Base-by-base conservation (phyloP, 2,888 invertebrate genomes). In the Hydraecia micacea region DNA sequence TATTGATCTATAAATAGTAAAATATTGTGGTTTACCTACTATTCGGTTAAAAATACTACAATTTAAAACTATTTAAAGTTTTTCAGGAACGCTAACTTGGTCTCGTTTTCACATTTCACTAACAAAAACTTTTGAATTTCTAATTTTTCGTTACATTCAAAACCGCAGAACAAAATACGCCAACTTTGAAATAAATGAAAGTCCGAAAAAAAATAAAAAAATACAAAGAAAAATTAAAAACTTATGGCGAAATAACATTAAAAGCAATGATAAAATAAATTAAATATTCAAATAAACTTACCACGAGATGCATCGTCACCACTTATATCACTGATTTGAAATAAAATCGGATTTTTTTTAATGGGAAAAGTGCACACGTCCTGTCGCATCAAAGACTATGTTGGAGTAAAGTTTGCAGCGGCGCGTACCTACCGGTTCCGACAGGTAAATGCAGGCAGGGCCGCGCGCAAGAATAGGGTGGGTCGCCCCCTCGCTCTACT, bases 341-440 rank as follows among this genome's bases (percentile, higher is more conserved):
- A 25, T 36, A 21, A 42, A 60, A 1, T 74, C n/a, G 28, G 15
- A 4, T 36, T 36, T 39, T 49, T 36, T 39, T 46, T 49, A 28
- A 1, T 9, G 13, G 1, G 13, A 2, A 8, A 9, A 63, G 5
- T 36, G 39, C 67, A 58, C 73, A 79, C 93, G 94, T 91, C 90
- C 81, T 84, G 21, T 62, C 74, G 62, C 77, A 74, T 66, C 87
- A 68, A 86, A 85, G 89, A 88, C 90, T 90, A 86, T 80, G 70
- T 85, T 86, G 66, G 88, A 93, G 89, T 92, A 90, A 92, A 91
- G 85, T 91, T 91, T 91, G 86, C 88, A 90, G 88, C 88, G 88
- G 8, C 15, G 76, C 75, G 78, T 71, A 60, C 62, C 62, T 77
- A 73, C 72, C 77, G 80, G 3, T 25, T 5, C n/a, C 63, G 79